Conservation (phyloP, 2,888 invertebrate genomes). For the Heliconius aoede region DNA sequence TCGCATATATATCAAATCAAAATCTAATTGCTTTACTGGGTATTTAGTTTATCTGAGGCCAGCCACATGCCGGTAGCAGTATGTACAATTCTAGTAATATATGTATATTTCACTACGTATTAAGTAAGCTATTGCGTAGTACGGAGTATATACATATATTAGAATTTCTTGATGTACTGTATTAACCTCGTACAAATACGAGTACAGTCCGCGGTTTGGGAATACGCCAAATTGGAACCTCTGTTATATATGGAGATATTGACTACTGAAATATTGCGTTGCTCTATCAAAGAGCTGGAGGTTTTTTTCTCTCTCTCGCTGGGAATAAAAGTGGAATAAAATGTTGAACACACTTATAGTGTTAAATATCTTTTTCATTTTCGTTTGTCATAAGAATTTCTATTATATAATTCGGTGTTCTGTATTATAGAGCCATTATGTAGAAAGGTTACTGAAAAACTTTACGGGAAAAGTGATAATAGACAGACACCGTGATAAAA, state of each 20-base stretch:
- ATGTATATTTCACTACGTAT: too few relatives aligned
- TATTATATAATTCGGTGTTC: too few relatives aligned
- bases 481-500: background rate
- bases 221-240: slow-evolving; percentile 34
- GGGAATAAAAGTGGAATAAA: background rate
- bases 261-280: slow-evolving; percentile 21
- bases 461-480: too few relatives aligned
- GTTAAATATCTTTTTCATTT: too few relatives aligned
- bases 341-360: background rate
- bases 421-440: too few relatives aligned
- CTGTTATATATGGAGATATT: slow-evolving; percentile 11
- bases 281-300: background rate
- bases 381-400: too few relatives aligned
- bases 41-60: too few relatives aligned
- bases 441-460: too few relatives aligned
- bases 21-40: background rate
- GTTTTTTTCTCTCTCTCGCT: background rate
- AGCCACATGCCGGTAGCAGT: too few relatives aligned
- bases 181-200: slow-evolving; percentile 23
- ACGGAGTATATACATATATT: slow-evolving; percentile 6
- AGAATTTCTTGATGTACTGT: slow-evolving; percentile 17
- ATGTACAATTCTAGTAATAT: too few relatives aligned
- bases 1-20: background rate
- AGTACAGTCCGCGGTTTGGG: slow-evolving; percentile 31
- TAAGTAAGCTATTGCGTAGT: slow-evolving; percentile 1